Percentiles rank a stretch among this genome's conserved stretches.
Evolutionary conservation across 1,140 invertebrate genomes (phyloP).

Genomic region (Sycophaga agraensis): DNA sequence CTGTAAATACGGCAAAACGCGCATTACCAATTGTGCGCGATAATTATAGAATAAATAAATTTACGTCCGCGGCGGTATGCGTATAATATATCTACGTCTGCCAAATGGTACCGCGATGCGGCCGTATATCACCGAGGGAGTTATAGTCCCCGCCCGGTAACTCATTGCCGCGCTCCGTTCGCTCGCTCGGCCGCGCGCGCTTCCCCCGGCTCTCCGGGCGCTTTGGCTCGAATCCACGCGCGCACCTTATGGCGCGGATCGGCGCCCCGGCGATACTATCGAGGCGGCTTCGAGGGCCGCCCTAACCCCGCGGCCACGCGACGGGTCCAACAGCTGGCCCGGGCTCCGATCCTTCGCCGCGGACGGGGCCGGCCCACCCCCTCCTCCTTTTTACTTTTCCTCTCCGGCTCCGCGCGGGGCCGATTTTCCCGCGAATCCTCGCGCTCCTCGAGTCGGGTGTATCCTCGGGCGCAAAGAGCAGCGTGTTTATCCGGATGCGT

Average conservation of each 20-base stretch:
- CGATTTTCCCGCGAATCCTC: conserved; percentile 41
- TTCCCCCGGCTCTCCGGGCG: conserved; percentile 35
- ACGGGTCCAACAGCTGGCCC: conserved; percentile 22
- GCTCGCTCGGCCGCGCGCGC: conserved; percentile 26
- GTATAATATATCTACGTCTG: conserved; percentile 60
- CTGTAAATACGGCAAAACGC: conserved; percentile 33
- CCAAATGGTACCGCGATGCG: conserved; percentile 60
- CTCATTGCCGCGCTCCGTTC: conserved; percentile 47
- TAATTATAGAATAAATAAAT: conserved; percentile 62
- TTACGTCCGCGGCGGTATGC: conserved; percentile 54
- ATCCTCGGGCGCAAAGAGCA: no score
- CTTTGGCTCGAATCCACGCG: conserved; percentile 54
- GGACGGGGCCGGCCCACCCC: no score
- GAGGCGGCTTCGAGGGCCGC: conserved; percentile 2
- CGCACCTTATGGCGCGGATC: conserved; percentile 45
- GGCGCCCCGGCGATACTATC: conserved; percentile 25
- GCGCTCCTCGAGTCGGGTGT: no score
- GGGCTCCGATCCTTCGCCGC: no score
- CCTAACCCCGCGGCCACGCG: conserved; percentile 5
- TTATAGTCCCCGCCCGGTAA: conserved; percentile 58
- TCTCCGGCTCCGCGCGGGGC: conserved; percentile 32
- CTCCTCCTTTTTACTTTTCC: no score
- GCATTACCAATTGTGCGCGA: conserved; percentile 56
- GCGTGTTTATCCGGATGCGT: no score
- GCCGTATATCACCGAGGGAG: conserved; percentile 56